Base-by-base conservation (phyloP, 2,888 invertebrate species). In the Syrphus vitripennis region DNA sequence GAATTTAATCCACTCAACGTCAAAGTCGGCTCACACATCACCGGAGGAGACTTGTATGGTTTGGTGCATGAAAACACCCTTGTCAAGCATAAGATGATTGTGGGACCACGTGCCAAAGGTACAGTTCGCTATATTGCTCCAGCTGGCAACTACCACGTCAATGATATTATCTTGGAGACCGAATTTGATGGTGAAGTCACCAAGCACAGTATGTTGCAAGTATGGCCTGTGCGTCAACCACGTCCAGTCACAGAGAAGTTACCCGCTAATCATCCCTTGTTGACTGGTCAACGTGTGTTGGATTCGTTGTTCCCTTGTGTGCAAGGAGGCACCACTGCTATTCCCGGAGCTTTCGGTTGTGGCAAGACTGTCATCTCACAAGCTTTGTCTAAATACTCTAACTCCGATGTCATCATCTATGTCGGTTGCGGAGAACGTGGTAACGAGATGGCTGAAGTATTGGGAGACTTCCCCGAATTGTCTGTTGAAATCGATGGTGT, bases 361-460 rank as follows among this genome's bases (percentile, higher is more conserved):
- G 99, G 99, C 90, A 99, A 99, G 94, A 99, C 99, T 93, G 99
- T 99, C 91, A 99, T 99, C 93, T 99, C 99, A 6, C 98, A 99
- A 93, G 98, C 99, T 2, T 94, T 99, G 84, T 99, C 99, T 90
- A 99, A 99, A 93, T 99, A 98, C 93, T 99, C 99, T 92, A 99
- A 99, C 94, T 99, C 98, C 74, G 99, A 99, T 93, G 98, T 99
- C 91, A 99, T 99, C 93, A 94, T 99, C 90, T 99, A 99, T 94
- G 99, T 99, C 88, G 99, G 99, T 83, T 99, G 99, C 93, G 99
- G 99, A 79, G 99, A 99, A 94, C 96, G 99, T 94, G 99, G 97
- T 94, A 99, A 99, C 94, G 99, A 99, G 95, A 99, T 99, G 99
- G 98, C 99, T 90, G 99, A 99, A 93, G 97, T 98, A 95, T 94